phyloP scores from a whole-genome alignment of 1,140 invertebrate genomes.

The Macrobrachium nipponense region DNA sequence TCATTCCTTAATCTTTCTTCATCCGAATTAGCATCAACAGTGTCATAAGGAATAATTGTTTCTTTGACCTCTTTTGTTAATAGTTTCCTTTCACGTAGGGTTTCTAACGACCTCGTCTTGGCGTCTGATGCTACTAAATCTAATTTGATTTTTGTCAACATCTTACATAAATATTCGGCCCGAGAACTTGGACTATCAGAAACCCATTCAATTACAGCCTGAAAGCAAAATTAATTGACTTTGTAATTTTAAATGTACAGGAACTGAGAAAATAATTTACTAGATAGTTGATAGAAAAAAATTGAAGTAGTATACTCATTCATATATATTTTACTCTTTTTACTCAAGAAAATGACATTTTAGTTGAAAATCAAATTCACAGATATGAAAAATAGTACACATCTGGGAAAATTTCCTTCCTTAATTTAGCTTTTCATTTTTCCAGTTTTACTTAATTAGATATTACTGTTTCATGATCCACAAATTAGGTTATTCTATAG shows the following conservation, averaged over 20 bases:
- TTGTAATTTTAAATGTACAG: no score
- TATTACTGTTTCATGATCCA: no score
- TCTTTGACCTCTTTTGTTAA: constrained; percentile 41
- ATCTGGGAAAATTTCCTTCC: not conserved
- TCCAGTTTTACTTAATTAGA: no score
- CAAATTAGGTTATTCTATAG: no score
- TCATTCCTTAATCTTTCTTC: constrained; percentile 32
- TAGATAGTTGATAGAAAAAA: no score
- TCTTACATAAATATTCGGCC: constrained; percentile 23
- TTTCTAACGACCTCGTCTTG: constrained; percentile 22
- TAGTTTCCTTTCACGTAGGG: constrained; percentile 33
- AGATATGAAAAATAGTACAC: not conserved
- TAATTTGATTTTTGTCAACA: constrained; percentile 35
- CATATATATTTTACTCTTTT: no score
- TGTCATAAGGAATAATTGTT: constrained; percentile 3
- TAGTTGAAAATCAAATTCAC: not conserved
- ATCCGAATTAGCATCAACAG: not conserved
- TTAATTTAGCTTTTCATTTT: not conserved
- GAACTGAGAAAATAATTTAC: no score
- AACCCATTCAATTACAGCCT: constrained; percentile 39
- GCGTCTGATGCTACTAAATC: constrained; percentile 10
- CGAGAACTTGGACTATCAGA: constrained; percentile 32
- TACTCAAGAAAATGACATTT: no score
- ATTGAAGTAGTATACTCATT: no score
- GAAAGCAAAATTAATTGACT: not conserved